Evolutionary conservation across 2,888 invertebrate genomes (phyloP), one percentile per base, ranked within the genome.

Genomic region (Caenorhabditis imperialis): DNA sequence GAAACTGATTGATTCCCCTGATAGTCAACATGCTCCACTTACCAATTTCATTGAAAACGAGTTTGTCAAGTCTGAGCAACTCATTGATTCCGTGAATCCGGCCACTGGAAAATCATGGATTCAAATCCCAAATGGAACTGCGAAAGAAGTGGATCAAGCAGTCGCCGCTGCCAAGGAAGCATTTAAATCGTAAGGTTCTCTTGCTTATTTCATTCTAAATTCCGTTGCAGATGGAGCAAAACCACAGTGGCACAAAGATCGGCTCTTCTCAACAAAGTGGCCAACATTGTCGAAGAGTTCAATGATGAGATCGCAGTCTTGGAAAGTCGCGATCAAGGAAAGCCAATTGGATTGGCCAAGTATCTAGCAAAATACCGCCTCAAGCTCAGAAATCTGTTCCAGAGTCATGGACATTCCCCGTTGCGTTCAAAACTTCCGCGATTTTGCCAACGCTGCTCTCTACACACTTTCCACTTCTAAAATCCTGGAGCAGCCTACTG

Each of bases 251-350:
- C 87, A 22, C 83, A 89, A 37, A 86, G 91, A 14, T 89, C 90
- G 0, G 79, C 83, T 27, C 74, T 90, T 18, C 79, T 91, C 60
- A 75, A 88, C 63, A 88, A 88, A 76, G 88, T 90, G 25, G 91
- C 91, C 3, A 90, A 91, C 63, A 69, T 90, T 4, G 80, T 91
- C 37, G 91, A 91, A 78, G 79, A 83, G 3, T 84, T 88, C n/a
- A 72, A 89, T 38, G 89, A 90, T 18, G 89, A 89, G 54, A 89
- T 91, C 75, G 91, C 91, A 0, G 82, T 84, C 35, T 86, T 89
- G 3, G 91, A 91, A 84, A 90, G 91, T 7, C 85, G 86, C 40
- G 91, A 91, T 82, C 91, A 91, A 82, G 91, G 91, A 8, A 91
- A 91, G 79, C 90, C 91, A 2, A 78, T 91, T 5, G 88, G 88